Conservation (phyloP, 2,113 vertebrate species). For the Synchiropus splendidus region DNA sequence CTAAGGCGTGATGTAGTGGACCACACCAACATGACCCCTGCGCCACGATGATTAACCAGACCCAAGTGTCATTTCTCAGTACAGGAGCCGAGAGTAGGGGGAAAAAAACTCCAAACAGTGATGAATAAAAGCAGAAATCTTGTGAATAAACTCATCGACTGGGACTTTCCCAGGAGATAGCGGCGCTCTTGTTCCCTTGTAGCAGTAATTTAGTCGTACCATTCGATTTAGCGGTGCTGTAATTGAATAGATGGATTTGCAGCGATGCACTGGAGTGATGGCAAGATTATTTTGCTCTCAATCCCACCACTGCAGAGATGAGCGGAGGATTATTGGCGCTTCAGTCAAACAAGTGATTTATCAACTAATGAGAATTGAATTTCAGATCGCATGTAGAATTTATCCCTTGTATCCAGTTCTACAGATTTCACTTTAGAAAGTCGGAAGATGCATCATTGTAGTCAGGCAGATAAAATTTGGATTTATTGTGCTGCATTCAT, state of each 20-base stretch:
- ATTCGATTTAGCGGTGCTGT: conserved; percentile 42
- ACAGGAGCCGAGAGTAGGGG: too few relatives aligned
- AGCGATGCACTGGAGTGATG: conserved; percentile 34
- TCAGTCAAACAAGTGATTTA: conserved; percentile 62
- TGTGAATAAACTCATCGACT: not conserved
- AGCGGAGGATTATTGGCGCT: conserved; percentile 58
- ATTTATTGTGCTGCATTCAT: too few relatives aligned
- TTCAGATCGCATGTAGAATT: conserved; percentile 56
- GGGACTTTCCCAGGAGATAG: conserved; percentile 23
- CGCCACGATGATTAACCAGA: conserved; percentile 57
- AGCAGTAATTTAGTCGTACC: conserved; percentile 19
- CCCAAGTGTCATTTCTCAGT: conserved; percentile 50
- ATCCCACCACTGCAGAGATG: conserved; percentile 39
- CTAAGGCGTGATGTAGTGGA: conserved; percentile 59
- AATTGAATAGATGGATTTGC: conserved; percentile 51
- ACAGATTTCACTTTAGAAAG: conserved; percentile 42
- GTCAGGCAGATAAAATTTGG: too few relatives aligned
- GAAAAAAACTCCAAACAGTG: conserved; percentile 28
- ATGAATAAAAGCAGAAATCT: conserved; percentile 5
- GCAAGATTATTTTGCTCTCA: conserved; percentile 43
- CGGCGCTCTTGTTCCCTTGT: conserved; percentile 19
- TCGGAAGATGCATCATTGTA: conserved; percentile 24
- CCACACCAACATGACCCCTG: conserved; percentile 55
- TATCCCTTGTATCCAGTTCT: conserved; percentile 38
- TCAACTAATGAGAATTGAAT: conserved; percentile 65